phyloP scores from a whole-genome alignment of 2,888 invertebrate genomes.

The Ichneumoninae sp. region DNA sequence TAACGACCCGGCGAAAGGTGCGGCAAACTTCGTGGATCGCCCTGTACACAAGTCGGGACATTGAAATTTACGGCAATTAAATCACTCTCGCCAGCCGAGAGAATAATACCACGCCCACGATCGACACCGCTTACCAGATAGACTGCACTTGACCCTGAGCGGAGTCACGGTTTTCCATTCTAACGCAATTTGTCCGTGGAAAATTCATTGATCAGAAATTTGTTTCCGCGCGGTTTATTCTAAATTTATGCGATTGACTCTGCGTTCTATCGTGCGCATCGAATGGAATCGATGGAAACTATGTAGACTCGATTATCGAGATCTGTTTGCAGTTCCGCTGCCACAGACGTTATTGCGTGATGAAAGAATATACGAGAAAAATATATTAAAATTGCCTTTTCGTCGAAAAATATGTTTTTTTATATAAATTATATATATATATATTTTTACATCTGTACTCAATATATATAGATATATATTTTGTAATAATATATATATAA shows the following conservation, averaged over 20 bases:
- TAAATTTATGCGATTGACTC: background rate
- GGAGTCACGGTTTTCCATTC: constrained; percentile 60
- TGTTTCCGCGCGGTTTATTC: background rate
- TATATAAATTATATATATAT: too few relatives aligned
- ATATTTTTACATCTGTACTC: too few relatives aligned
- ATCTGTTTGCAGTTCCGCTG: background rate
- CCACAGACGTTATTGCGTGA: too few relatives aligned
- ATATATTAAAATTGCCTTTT: too few relatives aligned
- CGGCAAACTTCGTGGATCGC: too few relatives aligned
- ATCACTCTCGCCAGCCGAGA: constrained; percentile 34
- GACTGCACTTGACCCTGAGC: constrained; percentile 52
- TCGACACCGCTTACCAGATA: constrained; percentile 40
- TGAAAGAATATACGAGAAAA: too few relatives aligned
- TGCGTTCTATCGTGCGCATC: constrained; percentile 12
- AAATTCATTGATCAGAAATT: constrained; percentile 12
- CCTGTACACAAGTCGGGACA: background rate
- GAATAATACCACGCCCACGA: constrained; percentile 61
- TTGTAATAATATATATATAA: too few relatives aligned
- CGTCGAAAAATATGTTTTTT: too few relatives aligned
- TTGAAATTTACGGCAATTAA: constrained; percentile 56
- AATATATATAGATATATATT: too few relatives aligned
- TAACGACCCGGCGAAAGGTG: too few relatives aligned
- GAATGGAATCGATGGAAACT: too few relatives aligned
- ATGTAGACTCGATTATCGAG: too few relatives aligned
- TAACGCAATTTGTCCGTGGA: background rate